Conservation (phyloP, 2,113 vertebrate genomes). For the Nanorana parkeri region DNA sequence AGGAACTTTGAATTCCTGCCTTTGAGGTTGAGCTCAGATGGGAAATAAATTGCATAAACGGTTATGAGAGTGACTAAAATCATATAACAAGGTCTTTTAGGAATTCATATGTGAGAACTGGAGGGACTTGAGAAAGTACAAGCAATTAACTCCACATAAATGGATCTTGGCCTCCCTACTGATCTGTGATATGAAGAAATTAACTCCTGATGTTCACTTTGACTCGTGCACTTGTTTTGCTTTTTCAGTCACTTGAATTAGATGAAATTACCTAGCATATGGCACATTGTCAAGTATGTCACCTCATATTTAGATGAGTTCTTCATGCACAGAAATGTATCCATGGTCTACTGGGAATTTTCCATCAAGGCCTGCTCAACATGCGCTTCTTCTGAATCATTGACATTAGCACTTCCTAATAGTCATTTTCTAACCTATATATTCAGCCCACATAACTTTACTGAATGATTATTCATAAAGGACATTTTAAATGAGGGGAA, state of each 20-base stretch:
- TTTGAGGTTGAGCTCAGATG: conserved; percentile 32
- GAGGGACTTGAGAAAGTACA: conserved; percentile 31
- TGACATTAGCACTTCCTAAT: not conserved
- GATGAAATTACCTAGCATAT: conserved; percentile 40
- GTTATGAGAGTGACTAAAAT: not conserved
- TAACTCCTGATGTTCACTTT: conserved; percentile 25
- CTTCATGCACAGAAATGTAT: not conserved
- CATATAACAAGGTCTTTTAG: conserved; percentile 32
- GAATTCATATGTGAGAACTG: conserved; percentile 50
- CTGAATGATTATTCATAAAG: no score
- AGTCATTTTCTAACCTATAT: not conserved
- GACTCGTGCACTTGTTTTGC: conserved; percentile 11
- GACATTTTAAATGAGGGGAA: no score
- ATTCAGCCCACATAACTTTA: not conserved
- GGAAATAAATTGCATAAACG: conserved; percentile 43
- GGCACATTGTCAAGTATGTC: conserved; percentile 42
- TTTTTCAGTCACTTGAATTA: not conserved
- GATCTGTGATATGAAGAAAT: conserved; percentile 48
- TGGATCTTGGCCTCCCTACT: conserved; percentile 43
- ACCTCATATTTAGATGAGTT: conserved; percentile 8
- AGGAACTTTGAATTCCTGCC: not conserved
- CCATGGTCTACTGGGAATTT: conserved; percentile 10
- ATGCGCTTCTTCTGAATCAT: not conserved
- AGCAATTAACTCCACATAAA: conserved; percentile 11
- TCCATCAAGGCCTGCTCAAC: not conserved